phyloP scores from a whole-genome alignment of 2,113 vertebrate species.

The Aramus guarauna region DNA sequence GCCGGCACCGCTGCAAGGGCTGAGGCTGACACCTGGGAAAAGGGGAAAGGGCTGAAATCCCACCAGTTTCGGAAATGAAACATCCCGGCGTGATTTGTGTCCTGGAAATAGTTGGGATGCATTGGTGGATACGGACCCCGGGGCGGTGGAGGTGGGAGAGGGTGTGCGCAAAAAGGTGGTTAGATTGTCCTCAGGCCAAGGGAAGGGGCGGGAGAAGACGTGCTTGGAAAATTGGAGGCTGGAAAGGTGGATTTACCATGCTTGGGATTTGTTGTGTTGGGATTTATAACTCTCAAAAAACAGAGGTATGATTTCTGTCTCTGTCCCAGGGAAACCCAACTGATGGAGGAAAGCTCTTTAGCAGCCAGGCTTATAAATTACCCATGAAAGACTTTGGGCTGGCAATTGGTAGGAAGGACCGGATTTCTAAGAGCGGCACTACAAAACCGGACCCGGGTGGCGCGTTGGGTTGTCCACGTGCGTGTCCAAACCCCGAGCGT shows the following conservation, averaged over 20 bases:
- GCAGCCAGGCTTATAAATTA: not conserved
- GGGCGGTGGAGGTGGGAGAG: not conserved
- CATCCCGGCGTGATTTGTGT: fast-evolving
- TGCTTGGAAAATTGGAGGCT: not conserved
- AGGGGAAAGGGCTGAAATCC: not conserved
- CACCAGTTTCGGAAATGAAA: not conserved
- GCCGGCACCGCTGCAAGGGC: not conserved
- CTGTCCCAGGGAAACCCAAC: not conserved
- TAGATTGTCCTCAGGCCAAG: not conserved
- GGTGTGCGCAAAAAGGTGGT: not conserved
- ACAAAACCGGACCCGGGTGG: fast-evolving
- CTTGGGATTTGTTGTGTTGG: not conserved
- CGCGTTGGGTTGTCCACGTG: fast-evolving
- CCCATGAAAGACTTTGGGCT: not conserved
- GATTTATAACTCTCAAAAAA: not conserved
- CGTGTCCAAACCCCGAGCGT: fast-evolving
- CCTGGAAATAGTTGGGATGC: not conserved
- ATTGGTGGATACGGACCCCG: not conserved
- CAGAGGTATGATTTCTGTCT: not conserved
- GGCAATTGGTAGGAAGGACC: not conserved
- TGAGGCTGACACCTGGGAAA: not conserved
- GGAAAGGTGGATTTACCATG: not conserved
- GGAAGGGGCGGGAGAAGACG: not conserved
- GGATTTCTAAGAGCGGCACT: not conserved
- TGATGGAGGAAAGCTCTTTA: not conserved